Conservation (phyloP, 2,113 vertebrate species). For the Gavia stellata region DNA sequence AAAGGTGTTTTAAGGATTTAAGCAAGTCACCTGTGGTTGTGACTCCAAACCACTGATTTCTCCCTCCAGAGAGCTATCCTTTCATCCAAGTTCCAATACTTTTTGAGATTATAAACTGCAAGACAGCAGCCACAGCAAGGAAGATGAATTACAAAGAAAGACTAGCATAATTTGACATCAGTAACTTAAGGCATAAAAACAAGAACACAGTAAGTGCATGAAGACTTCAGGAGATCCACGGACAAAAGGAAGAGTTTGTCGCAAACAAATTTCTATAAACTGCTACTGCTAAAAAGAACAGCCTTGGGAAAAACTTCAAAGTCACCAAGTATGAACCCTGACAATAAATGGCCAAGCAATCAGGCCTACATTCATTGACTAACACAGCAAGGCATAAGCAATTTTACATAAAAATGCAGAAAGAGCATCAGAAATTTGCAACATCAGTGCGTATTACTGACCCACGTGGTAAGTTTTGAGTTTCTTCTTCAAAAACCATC, state of each 20-base stretch:
- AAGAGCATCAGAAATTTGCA: neutral
- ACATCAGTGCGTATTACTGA: fast-evolving
- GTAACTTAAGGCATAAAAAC: neutral
- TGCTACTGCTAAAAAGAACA: neutral
- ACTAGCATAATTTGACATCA: neutral
- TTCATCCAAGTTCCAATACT: neutral
- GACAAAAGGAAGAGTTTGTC: neutral
- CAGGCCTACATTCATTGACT: neutral
- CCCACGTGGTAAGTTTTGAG: neutral
- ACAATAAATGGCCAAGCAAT: neutral
- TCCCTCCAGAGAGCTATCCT: neutral
- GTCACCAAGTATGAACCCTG: neutral
- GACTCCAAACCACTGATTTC: neutral
- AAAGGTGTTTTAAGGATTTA: neutral
- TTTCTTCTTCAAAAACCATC: neutral
- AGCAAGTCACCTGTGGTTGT: neutral
- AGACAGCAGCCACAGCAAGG: neutral
- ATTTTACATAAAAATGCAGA: neutral
- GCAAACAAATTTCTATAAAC: neutral
- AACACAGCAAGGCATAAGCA: neutral
- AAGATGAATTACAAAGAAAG: neutral
- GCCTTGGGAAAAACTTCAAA: neutral
- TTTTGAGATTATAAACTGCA: neutral
- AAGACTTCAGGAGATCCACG: neutral
- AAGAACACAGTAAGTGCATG: neutral